Conservation (phyloP, 1,140 invertebrate genomes). For the Chlorops oryzae region DNA sequence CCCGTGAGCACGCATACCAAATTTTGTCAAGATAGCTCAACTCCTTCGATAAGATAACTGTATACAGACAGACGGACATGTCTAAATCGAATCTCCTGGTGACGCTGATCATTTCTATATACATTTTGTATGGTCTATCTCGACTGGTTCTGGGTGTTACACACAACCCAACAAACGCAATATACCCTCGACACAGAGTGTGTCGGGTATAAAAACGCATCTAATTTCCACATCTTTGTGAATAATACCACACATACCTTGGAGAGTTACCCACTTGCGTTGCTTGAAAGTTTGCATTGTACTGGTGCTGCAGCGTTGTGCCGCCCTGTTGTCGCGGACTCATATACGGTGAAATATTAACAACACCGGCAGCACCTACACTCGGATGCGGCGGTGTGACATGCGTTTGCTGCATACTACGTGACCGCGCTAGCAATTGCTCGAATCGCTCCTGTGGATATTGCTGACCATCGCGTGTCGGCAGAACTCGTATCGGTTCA, state of each 20-base stretch:
- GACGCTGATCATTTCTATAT: too few relatives aligned
- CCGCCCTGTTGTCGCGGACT: constrained; percentile 28
- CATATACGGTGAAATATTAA: constrained; percentile 30
- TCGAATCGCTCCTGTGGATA: constrained; percentile 51
- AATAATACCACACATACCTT: constrained; percentile 30
- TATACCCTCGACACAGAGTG: too few relatives aligned
- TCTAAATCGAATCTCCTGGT: too few relatives aligned
- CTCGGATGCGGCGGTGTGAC: constrained; percentile 18
- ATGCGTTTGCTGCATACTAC: constrained; percentile 26
- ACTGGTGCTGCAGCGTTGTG: constrained; percentile 17
- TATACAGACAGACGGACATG: too few relatives aligned
- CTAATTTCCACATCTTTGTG: too few relatives aligned
- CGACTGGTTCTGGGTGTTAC: too few relatives aligned
- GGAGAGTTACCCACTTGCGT: constrained; percentile 22
- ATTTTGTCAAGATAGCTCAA: too few relatives aligned
- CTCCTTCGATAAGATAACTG: too few relatives aligned
- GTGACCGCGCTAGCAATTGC: constrained; percentile 41
- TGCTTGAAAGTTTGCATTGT: too few relatives aligned
- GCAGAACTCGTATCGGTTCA: constrained; percentile 49
- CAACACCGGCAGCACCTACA: constrained; percentile 14
- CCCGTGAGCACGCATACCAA: too few relatives aligned
- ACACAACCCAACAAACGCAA: neutral
- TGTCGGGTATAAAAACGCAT: too few relatives aligned
- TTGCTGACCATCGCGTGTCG: constrained; percentile 49
- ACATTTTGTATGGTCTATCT: too few relatives aligned